Evolutionary conservation across 1,140 invertebrate genomes (phyloP).

Genomic region (Drosophila insularis): DNA sequence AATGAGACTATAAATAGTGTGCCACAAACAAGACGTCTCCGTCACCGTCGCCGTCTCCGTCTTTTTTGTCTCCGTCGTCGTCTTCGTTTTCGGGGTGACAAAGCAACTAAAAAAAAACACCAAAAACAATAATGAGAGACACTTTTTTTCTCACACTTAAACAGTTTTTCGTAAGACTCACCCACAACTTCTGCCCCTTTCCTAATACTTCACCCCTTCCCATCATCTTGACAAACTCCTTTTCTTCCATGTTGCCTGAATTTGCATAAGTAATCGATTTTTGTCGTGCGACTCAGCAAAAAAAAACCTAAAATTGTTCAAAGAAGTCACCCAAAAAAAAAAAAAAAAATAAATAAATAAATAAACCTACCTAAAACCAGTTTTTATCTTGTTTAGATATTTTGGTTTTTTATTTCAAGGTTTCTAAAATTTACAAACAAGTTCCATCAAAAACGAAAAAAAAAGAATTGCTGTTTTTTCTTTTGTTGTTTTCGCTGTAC

Average conservation of each 20-base stretch:
- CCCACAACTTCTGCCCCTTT: background rate
- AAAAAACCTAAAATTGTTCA: background rate
- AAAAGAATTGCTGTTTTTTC: background rate
- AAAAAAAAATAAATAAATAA: background rate
- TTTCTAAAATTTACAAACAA: slow-evolving; percentile 18
- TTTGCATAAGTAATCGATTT: slow-evolving; percentile 29
- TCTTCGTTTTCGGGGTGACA: background rate
- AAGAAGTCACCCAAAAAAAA: slow-evolving; percentile 15
- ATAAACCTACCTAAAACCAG: slow-evolving; percentile 1
- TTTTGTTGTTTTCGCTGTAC: background rate
- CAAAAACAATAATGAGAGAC: slow-evolving; percentile 16
- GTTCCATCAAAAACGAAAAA: slow-evolving; percentile 7
- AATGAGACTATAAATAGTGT: slow-evolving; percentile 17
- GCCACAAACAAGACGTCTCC: slow-evolving; percentile 12
- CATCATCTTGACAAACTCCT: background rate
- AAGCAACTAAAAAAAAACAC: slow-evolving; percentile 5
- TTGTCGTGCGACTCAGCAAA: slow-evolving; percentile 20
- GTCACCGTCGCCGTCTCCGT: background rate
- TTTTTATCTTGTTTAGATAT: slow-evolving; percentile 16
- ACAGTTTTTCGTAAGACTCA: slow-evolving; percentile 6
- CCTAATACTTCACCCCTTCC: background rate
- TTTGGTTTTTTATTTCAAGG: slow-evolving; percentile 19
- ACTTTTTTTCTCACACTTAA: slow-evolving; percentile 15
- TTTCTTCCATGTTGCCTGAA: slow-evolving; percentile 4
- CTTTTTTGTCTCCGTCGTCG: background rate